phyloP scores from a whole-genome alignment of 2,113 vertebrate genomes.

The Chamaetylas fuelleborni region DNA sequence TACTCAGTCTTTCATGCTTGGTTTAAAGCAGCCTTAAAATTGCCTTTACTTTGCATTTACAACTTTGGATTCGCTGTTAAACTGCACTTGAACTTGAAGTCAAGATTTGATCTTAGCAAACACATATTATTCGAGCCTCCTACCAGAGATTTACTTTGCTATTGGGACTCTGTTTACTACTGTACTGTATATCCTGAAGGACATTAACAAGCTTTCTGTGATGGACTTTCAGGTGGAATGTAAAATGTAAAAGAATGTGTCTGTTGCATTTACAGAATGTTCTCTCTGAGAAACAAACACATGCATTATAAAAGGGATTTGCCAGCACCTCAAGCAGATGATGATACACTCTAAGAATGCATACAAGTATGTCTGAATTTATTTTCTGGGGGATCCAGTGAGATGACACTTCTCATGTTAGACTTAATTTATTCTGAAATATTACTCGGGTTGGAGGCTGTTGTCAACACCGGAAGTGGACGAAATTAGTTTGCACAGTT shows the following conservation, averaged over 20 bases:
- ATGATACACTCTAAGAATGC: slow-evolving; percentile 22
- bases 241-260: slow-evolving; percentile 58
- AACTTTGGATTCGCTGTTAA: slow-evolving; percentile 77
- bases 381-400: background rate
- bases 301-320: background rate
- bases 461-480: slow-evolving; percentile 13
- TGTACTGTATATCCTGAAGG: slow-evolving; percentile 39
- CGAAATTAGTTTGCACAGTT: slow-evolving; percentile 11
- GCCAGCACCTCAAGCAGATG: background rate
- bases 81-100: slow-evolving; percentile 77
- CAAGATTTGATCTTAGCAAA: slow-evolving; percentile 66
- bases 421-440: slow-evolving; percentile 44
- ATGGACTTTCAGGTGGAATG: slow-evolving; percentile 69
- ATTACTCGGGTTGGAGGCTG: background rate
- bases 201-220: slow-evolving; percentile 63
- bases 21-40: slow-evolving; percentile 76
- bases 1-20: slow-evolving; percentile 76
- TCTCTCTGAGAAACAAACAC: slow-evolving; percentile 11
- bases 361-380: slow-evolving; percentile 1
- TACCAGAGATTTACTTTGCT: slow-evolving; percentile 67
- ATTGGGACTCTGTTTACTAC: slow-evolving; percentile 66
- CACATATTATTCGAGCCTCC: slow-evolving; percentile 42
- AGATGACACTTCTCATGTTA: slow-evolving; percentile 22
- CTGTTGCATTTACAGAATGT: background rate
- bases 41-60: slow-evolving; percentile 78